These are phyloP conservation scores for Vulpes lagopus DNA, from an alignment of 2,113 vertebrate species.

Conservation along the genomic window DNA sequence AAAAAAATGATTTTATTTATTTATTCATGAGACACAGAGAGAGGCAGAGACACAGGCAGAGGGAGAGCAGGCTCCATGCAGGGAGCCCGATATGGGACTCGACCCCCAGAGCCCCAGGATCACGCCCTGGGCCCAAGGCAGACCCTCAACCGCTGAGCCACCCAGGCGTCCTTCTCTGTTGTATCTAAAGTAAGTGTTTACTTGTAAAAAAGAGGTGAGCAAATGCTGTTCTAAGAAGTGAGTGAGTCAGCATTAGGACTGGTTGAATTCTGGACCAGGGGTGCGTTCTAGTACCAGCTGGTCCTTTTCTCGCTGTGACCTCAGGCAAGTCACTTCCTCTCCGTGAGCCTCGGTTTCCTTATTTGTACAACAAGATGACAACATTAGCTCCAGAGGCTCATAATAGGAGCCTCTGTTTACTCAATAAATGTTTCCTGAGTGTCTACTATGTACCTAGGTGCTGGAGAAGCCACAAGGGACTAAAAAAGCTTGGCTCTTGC, in stretches of 20 bases:
- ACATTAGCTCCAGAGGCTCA: constrained; percentile 44
- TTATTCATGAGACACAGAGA: no score
- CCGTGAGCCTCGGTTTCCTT: constrained; percentile 52
- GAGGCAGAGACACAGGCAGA: no score
- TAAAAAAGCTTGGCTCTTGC: not conserved
- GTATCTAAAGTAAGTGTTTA: not conserved
- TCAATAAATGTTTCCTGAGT: not conserved
- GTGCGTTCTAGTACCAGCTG: not conserved
- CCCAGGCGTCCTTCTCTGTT: not conserved
- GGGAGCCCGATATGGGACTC: no score
- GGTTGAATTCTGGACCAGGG: not conserved
- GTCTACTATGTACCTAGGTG: not conserved
- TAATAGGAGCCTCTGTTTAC: not conserved
- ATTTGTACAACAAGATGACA: constrained; percentile 60
- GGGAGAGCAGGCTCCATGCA: no score
- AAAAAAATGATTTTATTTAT: no score
- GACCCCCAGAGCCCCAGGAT: no score
- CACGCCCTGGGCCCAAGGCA: no score
- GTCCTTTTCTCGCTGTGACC: not conserved
- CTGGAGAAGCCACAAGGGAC: not conserved
- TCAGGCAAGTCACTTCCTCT: constrained; percentile 72
- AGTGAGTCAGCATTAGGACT: constrained; percentile 4
- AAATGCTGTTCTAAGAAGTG: not conserved
- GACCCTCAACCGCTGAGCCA: no score
- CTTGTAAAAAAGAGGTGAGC: not conserved